Conservation (phyloP, 2,797 vertebrate species). For the Urophycis tenuis region DNA sequence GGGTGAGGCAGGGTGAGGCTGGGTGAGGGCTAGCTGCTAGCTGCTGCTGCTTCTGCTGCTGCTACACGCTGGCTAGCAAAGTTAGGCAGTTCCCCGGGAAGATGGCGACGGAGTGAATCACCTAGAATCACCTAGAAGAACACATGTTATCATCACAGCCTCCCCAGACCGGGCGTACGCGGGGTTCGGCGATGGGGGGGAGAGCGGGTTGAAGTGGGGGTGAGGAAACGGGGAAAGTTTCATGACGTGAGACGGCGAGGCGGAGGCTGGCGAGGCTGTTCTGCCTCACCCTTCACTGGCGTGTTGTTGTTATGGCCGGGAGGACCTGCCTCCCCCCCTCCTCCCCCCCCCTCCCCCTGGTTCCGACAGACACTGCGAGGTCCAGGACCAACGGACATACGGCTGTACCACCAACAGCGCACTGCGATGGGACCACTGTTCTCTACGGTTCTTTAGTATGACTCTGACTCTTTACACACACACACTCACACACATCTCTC, state of each 20-base stretch:
- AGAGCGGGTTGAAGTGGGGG: too few relatives aligned
- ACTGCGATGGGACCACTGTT: not conserved
- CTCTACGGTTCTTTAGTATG: not conserved
- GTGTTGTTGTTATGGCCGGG: slow-evolving; percentile 7
- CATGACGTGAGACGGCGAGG: too few relatives aligned
- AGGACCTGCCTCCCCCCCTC: slow-evolving; percentile 16
- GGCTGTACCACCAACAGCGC: not conserved
- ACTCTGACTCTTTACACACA: not conserved
- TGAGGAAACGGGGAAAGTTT: too few relatives aligned
- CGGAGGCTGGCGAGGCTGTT: slow-evolving; percentile 14
- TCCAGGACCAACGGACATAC: not conserved
- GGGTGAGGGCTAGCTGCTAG: slow-evolving; percentile 14
- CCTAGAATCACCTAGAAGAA: slow-evolving; percentile 46
- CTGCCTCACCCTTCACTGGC: slow-evolving; percentile 32
- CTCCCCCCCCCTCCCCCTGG: slow-evolving; percentile 2
- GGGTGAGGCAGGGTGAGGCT: too few relatives aligned
- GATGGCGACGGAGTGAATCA: slow-evolving; percentile 70
- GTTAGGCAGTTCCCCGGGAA: slow-evolving; percentile 67
- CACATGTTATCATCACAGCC: too few relatives aligned
- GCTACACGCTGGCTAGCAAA: slow-evolving; percentile 36
- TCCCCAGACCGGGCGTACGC: too few relatives aligned
- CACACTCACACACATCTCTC: not conserved
- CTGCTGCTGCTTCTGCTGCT: too few relatives aligned
- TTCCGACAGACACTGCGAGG: slow-evolving; percentile 21
- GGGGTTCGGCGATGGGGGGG: too few relatives aligned